Conservation (phyloP, 2,888 invertebrate genomes). For the Scaeva pyrastri region DNA sequence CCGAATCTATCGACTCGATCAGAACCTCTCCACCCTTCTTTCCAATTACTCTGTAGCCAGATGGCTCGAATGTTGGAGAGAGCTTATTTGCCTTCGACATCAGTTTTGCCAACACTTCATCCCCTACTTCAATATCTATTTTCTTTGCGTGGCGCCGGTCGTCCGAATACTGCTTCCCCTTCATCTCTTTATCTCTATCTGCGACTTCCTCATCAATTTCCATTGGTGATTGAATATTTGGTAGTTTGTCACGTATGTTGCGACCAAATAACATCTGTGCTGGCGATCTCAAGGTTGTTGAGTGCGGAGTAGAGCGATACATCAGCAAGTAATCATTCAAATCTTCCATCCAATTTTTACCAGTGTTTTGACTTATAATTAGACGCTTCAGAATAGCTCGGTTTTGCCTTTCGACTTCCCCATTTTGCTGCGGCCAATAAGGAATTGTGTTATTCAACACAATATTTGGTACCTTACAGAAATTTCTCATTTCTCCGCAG, state of each 20-base stretch:
- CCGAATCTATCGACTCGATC: not conserved
- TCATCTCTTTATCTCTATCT: conserved; percentile 1
- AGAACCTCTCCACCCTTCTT: not conserved
- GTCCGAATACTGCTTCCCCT: too few relatives aligned
- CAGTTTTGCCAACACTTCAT: not conserved
- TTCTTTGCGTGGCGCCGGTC: not conserved
- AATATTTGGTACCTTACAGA: not conserved
- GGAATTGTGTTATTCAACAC: not conserved
- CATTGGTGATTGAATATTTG: not conserved
- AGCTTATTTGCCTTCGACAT: not conserved
- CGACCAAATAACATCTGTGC: not conserved
- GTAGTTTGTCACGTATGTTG: not conserved
- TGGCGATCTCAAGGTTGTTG: not conserved
- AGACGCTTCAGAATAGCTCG: not conserved
- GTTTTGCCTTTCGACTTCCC: conserved; percentile 7
- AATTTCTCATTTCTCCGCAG: not conserved
- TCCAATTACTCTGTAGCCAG: not conserved
- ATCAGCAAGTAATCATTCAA: not conserved
- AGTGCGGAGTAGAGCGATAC: conserved; percentile 6
- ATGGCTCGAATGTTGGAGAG: not conserved
- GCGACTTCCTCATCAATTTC: not conserved
- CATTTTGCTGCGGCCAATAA: not conserved
- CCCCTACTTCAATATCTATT: conserved; percentile 3
- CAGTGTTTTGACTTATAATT: not conserved
- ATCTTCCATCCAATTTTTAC: not conserved